Percentiles rank a stretch among this genome's conserved stretches.
Evolutionary conservation across 2,888 invertebrate species (phyloP).

Genomic region (Oconnorella tubifera): DNA sequence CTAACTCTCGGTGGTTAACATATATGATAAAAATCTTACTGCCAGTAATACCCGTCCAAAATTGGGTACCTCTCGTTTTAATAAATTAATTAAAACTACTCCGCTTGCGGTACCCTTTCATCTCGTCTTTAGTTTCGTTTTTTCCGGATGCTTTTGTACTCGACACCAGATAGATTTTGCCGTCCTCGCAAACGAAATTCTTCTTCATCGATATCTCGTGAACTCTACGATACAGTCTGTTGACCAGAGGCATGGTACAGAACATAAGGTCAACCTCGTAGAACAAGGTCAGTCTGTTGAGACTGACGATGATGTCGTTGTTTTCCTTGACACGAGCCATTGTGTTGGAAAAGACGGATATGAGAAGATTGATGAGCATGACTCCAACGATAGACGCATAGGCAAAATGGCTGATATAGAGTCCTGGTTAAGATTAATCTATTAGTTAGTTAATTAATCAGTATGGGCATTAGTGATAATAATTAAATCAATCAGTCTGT

Average conservation of each 20-base stretch:
- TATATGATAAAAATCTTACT: no score
- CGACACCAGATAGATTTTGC: not conserved
- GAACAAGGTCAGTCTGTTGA: not conserved
- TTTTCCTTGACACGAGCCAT: not conserved
- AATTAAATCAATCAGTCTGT: no score
- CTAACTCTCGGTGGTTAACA: no score
- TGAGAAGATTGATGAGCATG: constrained; percentile 15
- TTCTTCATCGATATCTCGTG: not conserved
- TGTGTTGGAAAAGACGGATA: constrained; percentile 17
- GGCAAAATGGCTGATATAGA: constrained; percentile 13
- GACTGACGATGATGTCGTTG: constrained; percentile 1
- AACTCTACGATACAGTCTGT: not conserved
- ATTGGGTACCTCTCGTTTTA: no score
- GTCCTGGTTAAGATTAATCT: no score
- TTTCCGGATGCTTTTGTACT: no score
- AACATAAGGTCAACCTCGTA: not conserved
- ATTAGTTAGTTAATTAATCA: no score
- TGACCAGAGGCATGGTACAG: not conserved
- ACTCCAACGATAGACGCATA: constrained; percentile 12
- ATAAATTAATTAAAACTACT: not conserved
- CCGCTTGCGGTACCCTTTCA: not conserved
- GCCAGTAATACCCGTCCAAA: no score
- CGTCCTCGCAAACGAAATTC: not conserved
- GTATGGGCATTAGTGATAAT: no score
- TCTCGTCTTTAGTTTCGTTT: not conserved